Base-by-base conservation (phyloP, 1,140 invertebrate genomes). In the Monomorium pharaonis region DNA sequence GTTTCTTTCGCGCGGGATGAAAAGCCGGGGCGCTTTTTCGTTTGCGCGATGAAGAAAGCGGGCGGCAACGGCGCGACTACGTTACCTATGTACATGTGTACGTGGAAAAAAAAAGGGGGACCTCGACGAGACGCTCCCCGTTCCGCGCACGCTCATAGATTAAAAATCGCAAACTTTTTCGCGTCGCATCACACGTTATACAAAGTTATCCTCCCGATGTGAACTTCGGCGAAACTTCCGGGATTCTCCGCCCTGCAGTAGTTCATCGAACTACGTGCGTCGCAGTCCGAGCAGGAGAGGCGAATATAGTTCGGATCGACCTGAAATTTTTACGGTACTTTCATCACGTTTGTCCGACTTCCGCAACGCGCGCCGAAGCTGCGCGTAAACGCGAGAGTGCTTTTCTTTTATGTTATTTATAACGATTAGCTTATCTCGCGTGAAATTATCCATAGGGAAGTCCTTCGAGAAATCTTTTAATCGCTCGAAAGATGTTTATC, bases 111-210 rank as follows among this genome's bases (percentile, higher is more conserved):
- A n/a, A n/a, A n/a, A n/a, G n/a, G n/a, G n/a, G n/a, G 37, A 47
- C n/a, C 21, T 42, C 21, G 69, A 51, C 62, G 44, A 54, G 18
- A 24, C 65, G 14, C 37, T 49, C 62, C 54, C 69, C 44, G 49
- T 81, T 70, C 10, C 60, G 58, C 27, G 14, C 27, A 9, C 33
- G 62, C 74, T 84, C 87, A 86, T 81, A 76, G 67, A 72, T 84
- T 85, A 83, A 88, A 84, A 89, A 88, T 77, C 84, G 69, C 81
- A 69, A 78, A 84, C 62, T 83, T 91, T 5, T 78, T 86, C 88
- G 78, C 77, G 56, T 80, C 58, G 81, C 86, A 86, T 90, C 89
- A 90, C 88, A 86, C 86, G 83, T 69, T 80, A 27, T 85, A 70
- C 51, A 84, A 85, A 69, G 86, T 86, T 90, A 85, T 65, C 87